Evolutionary conservation across 2,797 vertebrate genomes (phyloP), one percentile per base, ranked within the genome.

Genomic region (Distichodus sexfasciatus): DNA sequence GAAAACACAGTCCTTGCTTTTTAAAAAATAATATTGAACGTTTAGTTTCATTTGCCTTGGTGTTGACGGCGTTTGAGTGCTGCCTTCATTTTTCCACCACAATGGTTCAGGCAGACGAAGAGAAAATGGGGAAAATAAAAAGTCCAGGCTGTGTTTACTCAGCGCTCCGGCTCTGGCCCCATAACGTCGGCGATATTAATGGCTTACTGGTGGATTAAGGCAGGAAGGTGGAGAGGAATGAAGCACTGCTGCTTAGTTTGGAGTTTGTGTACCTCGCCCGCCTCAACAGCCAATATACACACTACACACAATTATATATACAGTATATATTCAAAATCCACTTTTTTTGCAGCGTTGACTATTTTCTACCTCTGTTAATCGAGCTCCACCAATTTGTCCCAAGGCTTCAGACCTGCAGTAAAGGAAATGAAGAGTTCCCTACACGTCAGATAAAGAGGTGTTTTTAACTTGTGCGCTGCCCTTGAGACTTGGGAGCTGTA

Each of bases 131-230:
- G 38, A 59, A n/a, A n/a, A 11, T 48, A 46, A 35, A 55, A 65
- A 40, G 40, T 12, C 4, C n/a, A n/a, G n/a, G 29, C 21, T 41
- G 44, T 6, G 31, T 21, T 57, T 44, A 29, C 55, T 66, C 10
- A 40, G 74, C 38, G 23, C 55, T 43, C 35, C 59, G 72, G 36
- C 28, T 1, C 28, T 77, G 78, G 74, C 76, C 80, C 55, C 71
- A 78, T 78, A 81, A 79, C 43, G 77, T 82, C 76, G 67, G 43
- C 54, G 61, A 77, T 77, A 76, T 76, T 69, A 75, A 80, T 79
- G 72, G 66, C 69, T 74, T 75, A 62, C 62, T 54, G 55, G 59
- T 73, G 73, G 72, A 76, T 76, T 80, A 83, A 79, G 66, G 62
- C 31, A 67, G 61, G 62, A 59, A 75, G 72, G 73, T 67, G 61